Evolutionary conservation across 2,888 invertebrate species (phyloP).

Genomic region (Eristalis pertinax): DNA sequence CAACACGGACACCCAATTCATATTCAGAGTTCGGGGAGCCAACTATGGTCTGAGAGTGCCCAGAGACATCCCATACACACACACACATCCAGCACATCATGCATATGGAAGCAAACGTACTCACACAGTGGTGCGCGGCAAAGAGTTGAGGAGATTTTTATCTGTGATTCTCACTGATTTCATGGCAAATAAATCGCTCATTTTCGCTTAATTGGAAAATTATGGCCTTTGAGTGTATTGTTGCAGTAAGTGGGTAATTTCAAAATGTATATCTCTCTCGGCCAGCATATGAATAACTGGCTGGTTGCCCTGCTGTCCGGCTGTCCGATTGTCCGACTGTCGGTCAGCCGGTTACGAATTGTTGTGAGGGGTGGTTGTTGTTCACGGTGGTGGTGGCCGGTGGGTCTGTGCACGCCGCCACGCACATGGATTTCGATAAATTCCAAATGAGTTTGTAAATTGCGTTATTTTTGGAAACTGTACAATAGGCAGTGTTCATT

Average conservation of each 20-base stretch:
- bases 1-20: slow-evolving; percentile 53
- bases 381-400: slow-evolving; percentile 10
- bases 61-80: slow-evolving; percentile 42
- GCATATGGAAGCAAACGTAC: slow-evolving; percentile 50
- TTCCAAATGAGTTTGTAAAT: slow-evolving; percentile 71
- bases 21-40: slow-evolving; percentile 31
- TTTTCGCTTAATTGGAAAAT: slow-evolving; percentile 82
- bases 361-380: slow-evolving; percentile 20
- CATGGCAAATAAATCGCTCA: slow-evolving; percentile 82
- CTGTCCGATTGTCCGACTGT: neutral
- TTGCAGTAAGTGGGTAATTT: slow-evolving; percentile 69
- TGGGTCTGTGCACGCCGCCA: slow-evolving; percentile 27
- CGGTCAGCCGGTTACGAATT: neutral
- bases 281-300: slow-evolving; percentile 36
- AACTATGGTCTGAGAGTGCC: slow-evolving; percentile 62
- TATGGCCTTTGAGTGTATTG: slow-evolving; percentile 77
- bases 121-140: slow-evolving; percentile 44
- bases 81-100: slow-evolving; percentile 50
- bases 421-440: slow-evolving; percentile 65
- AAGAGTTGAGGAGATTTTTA: slow-evolving; percentile 80
- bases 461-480: slow-evolving; percentile 63
- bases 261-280: slow-evolving; percentile 42
- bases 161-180: slow-evolving; percentile 82
- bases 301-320: neutral
- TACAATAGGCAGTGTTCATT: slow-evolving; percentile 40